phyloP scores from a whole-genome alignment of 2,888 invertebrate species.

The Pollenia angustigena region DNA sequence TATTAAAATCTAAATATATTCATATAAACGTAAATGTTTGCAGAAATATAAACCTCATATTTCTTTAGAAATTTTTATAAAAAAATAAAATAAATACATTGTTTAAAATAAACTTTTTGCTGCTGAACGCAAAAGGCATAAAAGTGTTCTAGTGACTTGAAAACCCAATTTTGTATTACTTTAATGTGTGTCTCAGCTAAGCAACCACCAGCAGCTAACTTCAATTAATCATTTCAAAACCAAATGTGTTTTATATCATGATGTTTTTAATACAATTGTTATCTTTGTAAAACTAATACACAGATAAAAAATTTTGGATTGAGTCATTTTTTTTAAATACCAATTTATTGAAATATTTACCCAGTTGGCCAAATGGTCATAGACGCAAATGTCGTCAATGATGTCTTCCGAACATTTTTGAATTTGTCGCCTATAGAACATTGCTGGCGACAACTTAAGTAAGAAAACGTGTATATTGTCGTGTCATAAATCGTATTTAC shows the following conservation, averaged over 20 bases:
- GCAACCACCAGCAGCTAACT: background rate
- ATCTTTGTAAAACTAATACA: background rate
- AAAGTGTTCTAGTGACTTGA: conserved; percentile 18
- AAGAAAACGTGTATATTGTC: too few species aligned
- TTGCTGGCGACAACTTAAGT: too few species aligned
- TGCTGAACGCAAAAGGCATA: background rate
- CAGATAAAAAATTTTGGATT: background rate
- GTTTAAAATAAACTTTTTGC: background rate
- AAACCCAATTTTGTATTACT: conserved; percentile 27
- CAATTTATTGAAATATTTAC: too few species aligned
- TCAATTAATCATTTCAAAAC: conserved; percentile 38
- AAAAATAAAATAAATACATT: background rate
- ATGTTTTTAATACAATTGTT: conserved; percentile 5
- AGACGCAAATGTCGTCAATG: too few species aligned
- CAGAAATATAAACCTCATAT: too few species aligned
- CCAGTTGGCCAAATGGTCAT: too few species aligned
- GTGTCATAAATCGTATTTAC: too few species aligned
- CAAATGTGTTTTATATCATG: conserved; percentile 3
- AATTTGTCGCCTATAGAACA: too few species aligned
- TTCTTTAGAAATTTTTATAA: background rate
- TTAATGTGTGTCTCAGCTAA: background rate
- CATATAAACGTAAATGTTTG: too few species aligned
- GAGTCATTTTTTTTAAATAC: conserved; percentile 8
- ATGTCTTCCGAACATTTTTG: too few species aligned
- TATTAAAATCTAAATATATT: too few species aligned